These are phyloP conservation scores for Lepus oiostolus DNA, from an alignment of 2,797 vertebrate species.

Conservation along the genomic window DNA sequence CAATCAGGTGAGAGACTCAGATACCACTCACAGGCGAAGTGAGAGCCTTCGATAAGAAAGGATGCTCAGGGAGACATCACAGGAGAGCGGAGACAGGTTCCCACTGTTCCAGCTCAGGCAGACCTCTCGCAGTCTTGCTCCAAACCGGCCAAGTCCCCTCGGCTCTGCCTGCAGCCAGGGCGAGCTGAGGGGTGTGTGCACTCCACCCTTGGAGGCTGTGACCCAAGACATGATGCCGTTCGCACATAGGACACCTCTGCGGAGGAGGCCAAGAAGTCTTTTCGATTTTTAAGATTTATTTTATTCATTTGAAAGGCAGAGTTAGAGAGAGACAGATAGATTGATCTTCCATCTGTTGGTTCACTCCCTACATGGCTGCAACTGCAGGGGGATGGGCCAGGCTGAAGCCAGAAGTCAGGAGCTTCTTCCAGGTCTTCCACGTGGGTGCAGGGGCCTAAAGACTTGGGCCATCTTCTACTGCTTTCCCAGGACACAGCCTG, in stretches of 20 bases:
- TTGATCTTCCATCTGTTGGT: no score
- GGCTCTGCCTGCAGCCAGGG: no score
- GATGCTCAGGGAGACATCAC: neutral
- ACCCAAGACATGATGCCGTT: rapidly evolving
- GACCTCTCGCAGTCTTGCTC: neutral
- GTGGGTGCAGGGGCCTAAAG: no score
- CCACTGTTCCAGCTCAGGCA: rapidly evolving
- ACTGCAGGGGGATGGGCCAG: no score
- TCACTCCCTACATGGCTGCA: no score
- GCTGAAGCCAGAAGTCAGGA: no score
- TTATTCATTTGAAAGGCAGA: no score
- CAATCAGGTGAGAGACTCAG: neutral
- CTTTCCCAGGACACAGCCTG: no score
- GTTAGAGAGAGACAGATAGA: no score
- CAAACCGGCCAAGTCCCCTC: neutral
- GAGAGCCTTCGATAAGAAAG: neutral
- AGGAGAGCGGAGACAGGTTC: neutral
- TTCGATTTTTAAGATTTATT: neutral
- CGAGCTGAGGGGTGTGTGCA: neutral
- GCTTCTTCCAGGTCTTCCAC: no score
- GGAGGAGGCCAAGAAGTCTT: neutral
- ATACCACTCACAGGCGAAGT: neutral
- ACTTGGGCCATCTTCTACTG: no score
- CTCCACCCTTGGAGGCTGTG: neutral
- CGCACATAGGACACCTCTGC: neutral